These are phyloP conservation scores for Stenopsyche tienmushanensis DNA, from an alignment of 1,140 invertebrate genomes.

Conservation along the genomic window DNA sequence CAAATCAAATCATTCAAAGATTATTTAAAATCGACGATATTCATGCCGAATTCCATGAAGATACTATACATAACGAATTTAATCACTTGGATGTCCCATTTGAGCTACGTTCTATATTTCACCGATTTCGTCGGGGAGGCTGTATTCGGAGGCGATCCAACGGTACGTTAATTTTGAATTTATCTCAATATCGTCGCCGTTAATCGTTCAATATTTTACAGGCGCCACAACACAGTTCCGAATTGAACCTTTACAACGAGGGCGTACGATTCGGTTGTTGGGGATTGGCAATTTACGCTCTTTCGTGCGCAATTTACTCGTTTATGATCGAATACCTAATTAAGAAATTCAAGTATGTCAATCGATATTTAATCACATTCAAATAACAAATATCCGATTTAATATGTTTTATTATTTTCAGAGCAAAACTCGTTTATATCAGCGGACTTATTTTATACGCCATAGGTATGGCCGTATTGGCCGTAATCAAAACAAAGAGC, in stretches of 20 bases:
- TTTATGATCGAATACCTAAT: constrained; percentile 75
- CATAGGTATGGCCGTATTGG: constrained; percentile 75
- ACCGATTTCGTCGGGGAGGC: constrained; percentile 86
- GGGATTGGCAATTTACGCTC: constrained; percentile 82
- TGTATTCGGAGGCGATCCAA: constrained; percentile 75
- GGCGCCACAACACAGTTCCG: constrained; percentile 55
- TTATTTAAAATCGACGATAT: constrained; percentile 74
- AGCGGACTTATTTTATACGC: constrained; percentile 74
- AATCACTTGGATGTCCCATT: constrained; percentile 85
- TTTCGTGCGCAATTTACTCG: constrained; percentile 81
- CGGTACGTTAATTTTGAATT: constrained; percentile 54
- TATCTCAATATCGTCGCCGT: neutral
- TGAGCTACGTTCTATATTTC: constrained; percentile 85
- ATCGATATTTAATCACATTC: no score
- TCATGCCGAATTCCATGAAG: constrained; percentile 73
- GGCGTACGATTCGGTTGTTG: constrained; percentile 82
- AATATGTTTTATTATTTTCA: constrained; percentile 44
- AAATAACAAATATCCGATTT: neutral
- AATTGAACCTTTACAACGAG: constrained; percentile 64
- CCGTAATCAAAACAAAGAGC: constrained; percentile 61
- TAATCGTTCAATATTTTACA: constrained; percentile 38
- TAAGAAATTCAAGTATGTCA: constrained; percentile 63
- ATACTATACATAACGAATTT: constrained; percentile 80
- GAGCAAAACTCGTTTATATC: constrained; percentile 71
- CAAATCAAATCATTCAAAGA: constrained; percentile 52